Evolutionary conservation across 1,140 invertebrate genomes (phyloP).

Genomic region (Leucophenga varia): DNA sequence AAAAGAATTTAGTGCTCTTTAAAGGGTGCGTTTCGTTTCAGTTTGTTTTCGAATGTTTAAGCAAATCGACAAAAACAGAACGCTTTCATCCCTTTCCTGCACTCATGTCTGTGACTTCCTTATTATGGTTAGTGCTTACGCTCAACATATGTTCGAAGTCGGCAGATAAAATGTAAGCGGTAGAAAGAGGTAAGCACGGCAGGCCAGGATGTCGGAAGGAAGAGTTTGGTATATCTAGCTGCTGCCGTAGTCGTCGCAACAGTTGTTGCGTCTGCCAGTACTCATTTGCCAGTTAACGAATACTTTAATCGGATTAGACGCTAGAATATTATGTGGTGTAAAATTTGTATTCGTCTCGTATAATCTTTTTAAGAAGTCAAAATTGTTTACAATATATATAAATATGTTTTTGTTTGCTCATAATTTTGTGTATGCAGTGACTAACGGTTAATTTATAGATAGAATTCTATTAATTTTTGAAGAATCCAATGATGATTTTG

Average conservation of each 20-base stretch:
- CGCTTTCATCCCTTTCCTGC: slow-evolving; percentile 26
- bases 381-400: slow-evolving; percentile 35
- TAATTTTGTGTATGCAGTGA: too few relatives aligned
- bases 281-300: slow-evolving; percentile 37
- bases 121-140: slow-evolving; percentile 29
- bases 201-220: slow-evolving; percentile 34
- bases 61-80: slow-evolving; percentile 20
- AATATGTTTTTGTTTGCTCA: slow-evolving; percentile 36
- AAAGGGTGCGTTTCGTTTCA: slow-evolving; percentile 19
- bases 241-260: slow-evolving; percentile 27
- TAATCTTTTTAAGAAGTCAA: slow-evolving; percentile 50
- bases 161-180: slow-evolving; percentile 20
- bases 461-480: too few relatives aligned
- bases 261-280: too few relatives aligned
- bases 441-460: too few relatives aligned
- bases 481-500: too few relatives aligned
- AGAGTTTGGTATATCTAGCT: slow-evolving; percentile 30
- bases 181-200: too few relatives aligned
- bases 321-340: slow-evolving; percentile 34
- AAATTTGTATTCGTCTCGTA: slow-evolving; percentile 34
- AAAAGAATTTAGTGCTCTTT: slow-evolving; percentile 40
- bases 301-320: slow-evolving; percentile 51
- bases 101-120: too few relatives aligned
- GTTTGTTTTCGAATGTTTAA: slow-evolving; percentile 17
- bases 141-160: slow-evolving; percentile 51